Evolutionary conservation across 1,140 invertebrate species (phyloP).

Genomic region (Acromyrmex echinatior): DNA sequence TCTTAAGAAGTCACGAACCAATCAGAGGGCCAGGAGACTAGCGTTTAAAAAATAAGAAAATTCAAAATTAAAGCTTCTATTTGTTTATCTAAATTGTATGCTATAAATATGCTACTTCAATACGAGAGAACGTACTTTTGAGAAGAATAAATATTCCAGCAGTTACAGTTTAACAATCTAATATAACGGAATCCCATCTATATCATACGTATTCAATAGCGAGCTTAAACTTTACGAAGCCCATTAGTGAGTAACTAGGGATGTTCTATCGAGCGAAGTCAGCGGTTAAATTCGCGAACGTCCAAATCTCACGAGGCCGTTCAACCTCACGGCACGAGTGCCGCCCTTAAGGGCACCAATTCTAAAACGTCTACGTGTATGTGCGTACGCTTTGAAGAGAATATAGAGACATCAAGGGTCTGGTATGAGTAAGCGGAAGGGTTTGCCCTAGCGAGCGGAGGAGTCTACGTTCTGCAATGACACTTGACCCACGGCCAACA

Average conservation of each 20-base stretch:
- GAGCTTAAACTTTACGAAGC: conserved; percentile 69
- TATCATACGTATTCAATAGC: conserved; percentile 46
- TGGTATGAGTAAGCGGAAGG: conserved; percentile 24
- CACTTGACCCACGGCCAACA: conserved; percentile 37
- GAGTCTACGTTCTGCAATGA: neutral
- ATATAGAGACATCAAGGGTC: neutral
- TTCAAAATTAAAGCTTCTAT: neutral
- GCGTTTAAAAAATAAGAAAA: neutral
- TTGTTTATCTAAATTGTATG: neutral
- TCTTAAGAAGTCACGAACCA: no score
- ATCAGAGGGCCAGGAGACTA: no score
- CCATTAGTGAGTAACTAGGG: conserved; percentile 64
- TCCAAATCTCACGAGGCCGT: conserved; percentile 55
- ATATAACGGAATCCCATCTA: conserved; percentile 16
- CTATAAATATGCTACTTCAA: neutral
- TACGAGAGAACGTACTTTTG: neutral
- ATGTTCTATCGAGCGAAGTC: conserved; percentile 63
- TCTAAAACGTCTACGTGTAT: neutral
- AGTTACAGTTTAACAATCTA: neutral
- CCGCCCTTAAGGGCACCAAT: conserved; percentile 13
- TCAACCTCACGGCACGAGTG: conserved; percentile 44
- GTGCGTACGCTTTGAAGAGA: conserved; percentile 21
- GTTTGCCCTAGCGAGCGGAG: neutral
- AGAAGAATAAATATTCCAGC: conserved; percentile 11
- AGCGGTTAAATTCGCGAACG: conserved; percentile 73